phyloP scores from a whole-genome alignment of 2,797 vertebrate genomes.

The Leptoclinus maculatus region DNA sequence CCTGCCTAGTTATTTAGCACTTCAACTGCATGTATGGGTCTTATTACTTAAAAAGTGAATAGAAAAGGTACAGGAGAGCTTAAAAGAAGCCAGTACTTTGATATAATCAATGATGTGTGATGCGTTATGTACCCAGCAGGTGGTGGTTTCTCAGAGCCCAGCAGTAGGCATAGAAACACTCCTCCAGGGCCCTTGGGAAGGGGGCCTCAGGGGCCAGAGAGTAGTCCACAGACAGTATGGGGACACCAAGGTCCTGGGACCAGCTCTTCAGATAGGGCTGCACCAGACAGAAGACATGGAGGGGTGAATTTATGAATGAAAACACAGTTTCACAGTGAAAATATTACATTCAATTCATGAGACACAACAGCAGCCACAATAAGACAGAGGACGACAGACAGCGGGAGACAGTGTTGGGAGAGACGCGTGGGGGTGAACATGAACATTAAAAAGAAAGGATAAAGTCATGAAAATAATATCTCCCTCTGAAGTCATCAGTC shows the following conservation, averaged over 20 bases:
- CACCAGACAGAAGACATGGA: slow-evolving; percentile 32
- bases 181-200: slow-evolving; percentile 92
- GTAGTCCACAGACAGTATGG: slow-evolving; percentile 93
- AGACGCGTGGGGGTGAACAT: neutral
- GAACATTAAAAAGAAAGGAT: slow-evolving; percentile 33
- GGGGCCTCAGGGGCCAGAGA: slow-evolving; percentile 93
- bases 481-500: slow-evolving; percentile 64
- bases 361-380: slow-evolving; percentile 32
- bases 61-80: neutral
- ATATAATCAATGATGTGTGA: slow-evolving; percentile 12
- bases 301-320: slow-evolving; percentile 29
- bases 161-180: slow-evolving; percentile 95
- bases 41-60: slow-evolving; percentile 2
- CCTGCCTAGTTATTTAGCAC: neutral
- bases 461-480: slow-evolving; percentile 48
- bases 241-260: slow-evolving; percentile 90
- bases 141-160: slow-evolving; percentile 91
- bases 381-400: slow-evolving; percentile 30
- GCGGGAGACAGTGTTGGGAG: slow-evolving; percentile 6
- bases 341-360: slow-evolving; percentile 43
- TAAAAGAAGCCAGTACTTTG: neutral
- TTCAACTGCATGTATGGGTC: slow-evolving; percentile 8
- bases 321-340: slow-evolving; percentile 25
- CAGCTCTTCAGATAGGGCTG: slow-evolving; percentile 92
- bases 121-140: slow-evolving; percentile 84